These are phyloP conservation scores for Iphiclides podalirius DNA, from an alignment of 2,888 invertebrate species.

Conservation along the genomic window DNA sequence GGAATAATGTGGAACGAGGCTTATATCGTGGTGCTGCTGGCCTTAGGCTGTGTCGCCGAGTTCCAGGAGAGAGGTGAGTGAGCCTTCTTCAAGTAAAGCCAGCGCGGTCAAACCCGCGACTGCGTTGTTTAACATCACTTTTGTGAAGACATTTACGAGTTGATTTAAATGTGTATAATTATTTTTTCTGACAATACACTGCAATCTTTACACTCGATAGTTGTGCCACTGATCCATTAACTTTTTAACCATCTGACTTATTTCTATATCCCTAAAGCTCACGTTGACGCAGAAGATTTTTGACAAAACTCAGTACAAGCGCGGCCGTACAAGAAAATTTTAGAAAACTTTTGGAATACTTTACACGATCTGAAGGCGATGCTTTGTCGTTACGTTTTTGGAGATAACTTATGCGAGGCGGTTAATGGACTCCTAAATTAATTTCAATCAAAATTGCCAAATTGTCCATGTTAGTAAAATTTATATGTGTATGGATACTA, in stretches of 20 bases:
- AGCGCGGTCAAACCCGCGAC: constrained; percentile 1
- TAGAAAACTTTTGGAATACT: too few relatives aligned
- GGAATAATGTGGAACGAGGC: constrained; percentile 55
- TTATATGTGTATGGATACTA: not conserved
- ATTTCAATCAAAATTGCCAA: too few relatives aligned
- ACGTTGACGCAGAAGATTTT: not conserved
- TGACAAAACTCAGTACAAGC: too few relatives aligned
- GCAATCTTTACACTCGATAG: not conserved
- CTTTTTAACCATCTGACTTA: not conserved
- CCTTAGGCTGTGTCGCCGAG: constrained; percentile 46
- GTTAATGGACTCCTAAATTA: too few relatives aligned
- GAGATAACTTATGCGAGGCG: too few relatives aligned
- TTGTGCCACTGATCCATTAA: not conserved
- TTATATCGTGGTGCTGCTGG: constrained; percentile 39
- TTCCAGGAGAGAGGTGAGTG: constrained; percentile 67
- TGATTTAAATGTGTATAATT: not conserved
- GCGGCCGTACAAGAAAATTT: too few relatives aligned
- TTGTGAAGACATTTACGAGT: not conserved
- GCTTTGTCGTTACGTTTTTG: too few relatives aligned
- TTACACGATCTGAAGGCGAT: too few relatives aligned
- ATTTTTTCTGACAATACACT: not conserved
- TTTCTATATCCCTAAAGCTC: not conserved
- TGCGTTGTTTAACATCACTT: not conserved
- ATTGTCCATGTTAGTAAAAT: not conserved
- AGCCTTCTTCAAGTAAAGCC: constrained; percentile 28